These are phyloP conservation scores for Ara ararauna DNA, from an alignment of 2,797 vertebrate species.

Conservation along the genomic window DNA sequence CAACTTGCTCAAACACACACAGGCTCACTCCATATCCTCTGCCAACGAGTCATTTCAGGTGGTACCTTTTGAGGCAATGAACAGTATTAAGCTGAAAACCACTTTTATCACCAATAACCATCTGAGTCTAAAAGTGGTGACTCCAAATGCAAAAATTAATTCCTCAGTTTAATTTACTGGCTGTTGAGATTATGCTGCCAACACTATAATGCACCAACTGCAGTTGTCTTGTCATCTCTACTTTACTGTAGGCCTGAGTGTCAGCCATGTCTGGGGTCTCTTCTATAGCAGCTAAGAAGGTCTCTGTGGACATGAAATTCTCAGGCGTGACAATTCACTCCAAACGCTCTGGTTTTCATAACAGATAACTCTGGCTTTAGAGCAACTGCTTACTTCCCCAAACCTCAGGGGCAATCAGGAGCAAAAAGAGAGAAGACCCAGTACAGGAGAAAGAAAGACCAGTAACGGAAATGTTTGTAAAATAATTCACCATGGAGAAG, in stretches of 20 bases:
- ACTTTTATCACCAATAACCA: background rate
- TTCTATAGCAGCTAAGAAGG: background rate
- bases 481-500: background rate
- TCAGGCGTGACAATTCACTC: background rate
- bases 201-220: fast-evolving
- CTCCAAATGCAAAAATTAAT: background rate
- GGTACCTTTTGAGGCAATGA: background rate
- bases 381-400: background rate
- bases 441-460: background rate
- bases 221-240: background rate
- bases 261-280: background rate
- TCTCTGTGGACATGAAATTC: background rate
- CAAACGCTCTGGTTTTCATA: background rate
- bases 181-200: background rate
- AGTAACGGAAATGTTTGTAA: background rate
- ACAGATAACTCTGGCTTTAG: background rate
- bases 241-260: background rate
- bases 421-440: background rate
- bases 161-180: background rate
- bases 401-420: background rate
- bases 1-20: fast-evolving
- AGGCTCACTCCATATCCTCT: background rate
- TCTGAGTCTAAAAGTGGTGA: background rate
- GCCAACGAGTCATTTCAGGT: background rate
- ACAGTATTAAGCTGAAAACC: background rate